phyloP scores from a whole-genome alignment of 2,888 invertebrate genomes.

The Plutella xylostella region DNA sequence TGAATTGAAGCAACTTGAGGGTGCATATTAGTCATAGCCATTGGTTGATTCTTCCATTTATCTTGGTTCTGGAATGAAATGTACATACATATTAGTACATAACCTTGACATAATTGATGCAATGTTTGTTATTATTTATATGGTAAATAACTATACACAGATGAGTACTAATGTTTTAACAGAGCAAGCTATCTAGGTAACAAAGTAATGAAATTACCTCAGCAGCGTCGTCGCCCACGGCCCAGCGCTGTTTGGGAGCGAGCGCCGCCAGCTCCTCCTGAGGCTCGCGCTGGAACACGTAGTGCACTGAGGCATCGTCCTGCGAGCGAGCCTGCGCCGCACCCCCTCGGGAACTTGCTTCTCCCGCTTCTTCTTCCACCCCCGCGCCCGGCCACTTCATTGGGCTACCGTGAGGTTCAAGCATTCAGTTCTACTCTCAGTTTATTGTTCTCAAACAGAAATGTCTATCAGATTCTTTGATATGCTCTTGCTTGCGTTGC shows the following conservation, averaged over 20 bases:
- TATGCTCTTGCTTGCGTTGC: too few species aligned
- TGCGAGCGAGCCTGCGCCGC: conserved; percentile 79
- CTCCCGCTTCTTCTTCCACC: conserved; percentile 73
- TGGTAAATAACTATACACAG: too few species aligned
- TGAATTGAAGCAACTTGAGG: conserved; percentile 64
- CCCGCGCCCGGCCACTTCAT: conserved; percentile 84
- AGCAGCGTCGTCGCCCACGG: conserved; percentile 88
- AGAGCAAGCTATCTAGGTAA: too few species aligned
- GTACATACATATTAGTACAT: not conserved
- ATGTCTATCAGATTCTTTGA: not conserved
- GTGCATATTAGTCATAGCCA: conserved; percentile 68
- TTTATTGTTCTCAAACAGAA: not conserved
- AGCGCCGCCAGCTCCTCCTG: conserved; percentile 84
- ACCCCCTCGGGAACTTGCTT: conserved; percentile 69
- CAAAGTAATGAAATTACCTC: conserved; percentile 71
- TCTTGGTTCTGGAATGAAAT: conserved; percentile 80
- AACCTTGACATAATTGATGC: not conserved
- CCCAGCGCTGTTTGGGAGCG: conserved; percentile 87
- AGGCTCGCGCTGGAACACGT: conserved; percentile 88
- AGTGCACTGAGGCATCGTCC: conserved; percentile 94
- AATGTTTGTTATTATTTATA: too few species aligned
- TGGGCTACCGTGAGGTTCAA: conserved; percentile 72
- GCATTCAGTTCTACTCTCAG: conserved; percentile 56
- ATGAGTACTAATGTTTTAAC: conserved; percentile 12
- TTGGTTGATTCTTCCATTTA: conserved; percentile 85